Base-by-base conservation (phyloP, 2,797 vertebrate species). In the Microchirus variegatus region DNA sequence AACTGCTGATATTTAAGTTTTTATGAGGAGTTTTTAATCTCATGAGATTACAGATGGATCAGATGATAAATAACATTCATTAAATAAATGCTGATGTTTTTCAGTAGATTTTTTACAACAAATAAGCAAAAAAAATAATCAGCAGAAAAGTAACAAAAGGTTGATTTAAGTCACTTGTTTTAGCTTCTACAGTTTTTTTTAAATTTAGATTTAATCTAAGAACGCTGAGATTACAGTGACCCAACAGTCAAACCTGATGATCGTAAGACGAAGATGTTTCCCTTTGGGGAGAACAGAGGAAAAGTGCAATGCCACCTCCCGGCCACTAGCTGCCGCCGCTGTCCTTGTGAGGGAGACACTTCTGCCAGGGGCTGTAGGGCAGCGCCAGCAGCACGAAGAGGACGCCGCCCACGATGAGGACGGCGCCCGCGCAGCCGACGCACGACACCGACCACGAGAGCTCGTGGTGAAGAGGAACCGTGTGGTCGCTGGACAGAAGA, bases 371-470 rank as follows among this genome's bases (percentile, higher is more conserved):
- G 77, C 83, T 89, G 86, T 59, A 78, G 19, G 95, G 94, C 70
- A 95, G 79, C 9, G 91, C 84, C 41, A 96, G 88, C 51, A 95
- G 45, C 68, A 95, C 72, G 64, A 95, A 95, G 63, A 93, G 94
- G 69, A 86, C 17, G 0, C 94, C 93, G 0, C 87, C 94, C 19
- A 94, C 67, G 46, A 96, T 89, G 35, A 95, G 89, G 46, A 95
- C 59, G 4, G 83, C 82, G 1, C 92, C 91, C 0, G 95, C 94
- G 0, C 90, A 92, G 54, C 93, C 89, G 0, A 93, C 72, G 1
- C 94, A 96, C 5, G 91, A 92, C 70, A 94, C 90, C 0, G 95
- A 96, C 95, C 95, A 96, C 40, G 94, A 94, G 59, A 96, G 92
- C 67, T 95, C 89, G 1, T 95, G 93, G 63, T 91, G 83, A 13